Evolutionary conservation across 1,140 invertebrate genomes (phyloP).

Genomic region (Drosophila baimaii): DNA sequence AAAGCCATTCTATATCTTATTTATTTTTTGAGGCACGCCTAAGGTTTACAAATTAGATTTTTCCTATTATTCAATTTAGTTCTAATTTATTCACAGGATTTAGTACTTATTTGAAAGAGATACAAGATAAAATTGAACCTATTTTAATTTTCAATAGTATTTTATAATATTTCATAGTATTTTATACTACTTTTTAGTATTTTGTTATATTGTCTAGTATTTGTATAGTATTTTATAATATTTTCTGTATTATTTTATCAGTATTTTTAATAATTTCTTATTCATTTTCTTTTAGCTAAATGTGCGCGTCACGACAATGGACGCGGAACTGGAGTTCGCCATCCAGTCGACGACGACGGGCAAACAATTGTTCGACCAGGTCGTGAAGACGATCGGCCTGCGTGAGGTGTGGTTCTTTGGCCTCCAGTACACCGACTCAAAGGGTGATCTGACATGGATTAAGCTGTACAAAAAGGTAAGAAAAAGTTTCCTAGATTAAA

Average conservation of each 20-base stretch:
- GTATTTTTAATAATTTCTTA: background rate
- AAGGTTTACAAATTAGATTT: no score
- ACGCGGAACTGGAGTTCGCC: constrained; percentile 99
- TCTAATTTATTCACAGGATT: background rate
- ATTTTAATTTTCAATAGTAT: background rate
- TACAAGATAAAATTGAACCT: no score
- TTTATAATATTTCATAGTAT: background rate
- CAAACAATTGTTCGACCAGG: constrained; percentile 99
- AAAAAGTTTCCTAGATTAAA: background rate
- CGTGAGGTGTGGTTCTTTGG: constrained; percentile 99
- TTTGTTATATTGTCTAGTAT: no score
- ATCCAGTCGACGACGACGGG: constrained; percentile 99
- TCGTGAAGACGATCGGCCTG: constrained; percentile 99
- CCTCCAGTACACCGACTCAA: constrained; percentile 98
- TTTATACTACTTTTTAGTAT: background rate
- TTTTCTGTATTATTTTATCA: background rate
- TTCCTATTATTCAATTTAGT: no score
- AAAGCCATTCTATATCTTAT: background rate
- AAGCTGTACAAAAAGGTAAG: constrained; percentile 99
- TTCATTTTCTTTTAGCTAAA: constrained; percentile 91
- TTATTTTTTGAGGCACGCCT: no score
- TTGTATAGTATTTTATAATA: no score
- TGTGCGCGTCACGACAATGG: constrained; percentile 99
- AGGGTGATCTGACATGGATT: constrained; percentile 99
- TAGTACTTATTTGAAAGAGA: no score